Evolutionary conservation across 2,113 vertebrate species (phyloP).

Genomic region (Cyprinodon brontotheroides): DNA sequence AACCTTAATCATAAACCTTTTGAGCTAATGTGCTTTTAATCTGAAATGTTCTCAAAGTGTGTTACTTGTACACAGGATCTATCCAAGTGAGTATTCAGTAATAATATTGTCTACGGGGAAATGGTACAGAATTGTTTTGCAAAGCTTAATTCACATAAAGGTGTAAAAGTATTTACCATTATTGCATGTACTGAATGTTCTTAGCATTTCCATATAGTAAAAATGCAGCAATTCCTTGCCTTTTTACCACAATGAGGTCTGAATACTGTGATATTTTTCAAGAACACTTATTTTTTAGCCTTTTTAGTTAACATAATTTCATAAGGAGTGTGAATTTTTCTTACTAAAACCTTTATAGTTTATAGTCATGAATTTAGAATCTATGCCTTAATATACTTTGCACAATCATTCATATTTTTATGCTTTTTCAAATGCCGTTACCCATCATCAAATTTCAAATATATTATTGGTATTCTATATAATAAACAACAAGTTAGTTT

Average conservation of each 20-base stretch:
- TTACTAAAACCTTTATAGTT: background rate
- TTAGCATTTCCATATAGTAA: background rate
- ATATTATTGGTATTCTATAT: too few species aligned
- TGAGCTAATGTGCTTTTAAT: background rate
- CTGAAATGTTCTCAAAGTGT: background rate
- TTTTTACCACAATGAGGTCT: background rate
- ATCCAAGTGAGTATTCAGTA: background rate
- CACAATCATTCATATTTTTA: too few species aligned
- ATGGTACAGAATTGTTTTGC: too few species aligned
- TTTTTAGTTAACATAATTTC: background rate
- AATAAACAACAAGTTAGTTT: too few species aligned
- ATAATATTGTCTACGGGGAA: background rate
- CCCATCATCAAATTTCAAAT: too few species aligned
- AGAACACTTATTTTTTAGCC: background rate
- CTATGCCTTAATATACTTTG: background rate
- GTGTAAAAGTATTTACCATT: background rate
- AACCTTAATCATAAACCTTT: background rate
- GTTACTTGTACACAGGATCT: background rate
- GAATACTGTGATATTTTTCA: background rate
- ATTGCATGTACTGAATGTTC: background rate
- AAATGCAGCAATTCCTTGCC: background rate
- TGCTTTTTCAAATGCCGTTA: too few species aligned
- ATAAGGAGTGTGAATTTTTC: background rate
- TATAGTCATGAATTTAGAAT: background rate
- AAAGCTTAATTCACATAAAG: background rate